phyloP scores from a whole-genome alignment of 1,140 invertebrate species.

The Pogonomyrmex barbatus region DNA sequence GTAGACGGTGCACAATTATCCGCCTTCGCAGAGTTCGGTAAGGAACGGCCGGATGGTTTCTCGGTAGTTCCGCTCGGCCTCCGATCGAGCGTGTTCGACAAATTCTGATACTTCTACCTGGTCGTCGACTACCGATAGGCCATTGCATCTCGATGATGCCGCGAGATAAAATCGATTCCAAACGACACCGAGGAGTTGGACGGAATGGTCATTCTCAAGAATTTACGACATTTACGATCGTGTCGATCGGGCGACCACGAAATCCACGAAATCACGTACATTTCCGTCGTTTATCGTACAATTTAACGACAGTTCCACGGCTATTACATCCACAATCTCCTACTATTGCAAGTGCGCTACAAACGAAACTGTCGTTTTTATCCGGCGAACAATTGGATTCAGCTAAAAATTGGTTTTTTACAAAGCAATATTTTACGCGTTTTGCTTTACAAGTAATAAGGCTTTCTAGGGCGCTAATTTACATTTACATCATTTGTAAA shows the following conservation, averaged over 20 bases:
- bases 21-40: constrained; percentile 20
- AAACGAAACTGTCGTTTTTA: not conserved
- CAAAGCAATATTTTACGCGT: too few relatives aligned
- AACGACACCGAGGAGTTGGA: constrained; percentile 13
- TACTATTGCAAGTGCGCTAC: not conserved
- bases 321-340: not conserved
- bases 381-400: not conserved
- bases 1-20: constrained; percentile 43
- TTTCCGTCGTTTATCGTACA: constrained; percentile 29
- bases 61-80: not conserved
- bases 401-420: not conserved
- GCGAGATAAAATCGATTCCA: constrained; percentile 59
- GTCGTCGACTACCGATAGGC: constrained; percentile 37
- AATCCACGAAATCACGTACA: constrained; percentile 25
- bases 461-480: not conserved
- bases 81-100: constrained; percentile 64
- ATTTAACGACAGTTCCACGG: constrained; percentile 5
- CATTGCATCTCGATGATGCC: constrained; percentile 45
- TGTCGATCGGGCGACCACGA: constrained; percentile 38
- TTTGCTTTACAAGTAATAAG: not conserved
- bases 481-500: not conserved
- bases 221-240: constrained; percentile 68
- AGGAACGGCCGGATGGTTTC: constrained; percentile 20
- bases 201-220: constrained; percentile 39
- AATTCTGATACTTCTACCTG: constrained; percentile 67